A percentile compares a stretch with the other conserved stretches of the same genome.
These are phyloP conservation scores for Epinotia nisella DNA, from an alignment of 2,888 invertebrate species.

Conservation along the genomic window DNA sequence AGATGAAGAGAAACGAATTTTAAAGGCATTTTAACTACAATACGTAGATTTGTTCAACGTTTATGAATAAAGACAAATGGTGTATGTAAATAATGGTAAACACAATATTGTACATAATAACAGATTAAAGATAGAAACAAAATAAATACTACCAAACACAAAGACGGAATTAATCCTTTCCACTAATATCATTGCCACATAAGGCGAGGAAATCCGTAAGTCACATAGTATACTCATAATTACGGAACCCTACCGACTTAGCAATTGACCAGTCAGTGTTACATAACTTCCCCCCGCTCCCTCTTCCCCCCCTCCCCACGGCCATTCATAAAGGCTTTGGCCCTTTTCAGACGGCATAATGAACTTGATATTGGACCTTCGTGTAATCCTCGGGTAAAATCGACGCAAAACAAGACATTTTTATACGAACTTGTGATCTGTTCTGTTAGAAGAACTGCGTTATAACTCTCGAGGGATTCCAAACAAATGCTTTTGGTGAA, in stretches of 20 bases:
- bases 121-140: background rate
- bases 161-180: background rate
- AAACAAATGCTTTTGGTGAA: constrained; percentile 33
- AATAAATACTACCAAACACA: background rate
- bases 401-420: background rate
- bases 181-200: background rate
- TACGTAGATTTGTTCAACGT: background rate
- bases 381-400: constrained; percentile 51
- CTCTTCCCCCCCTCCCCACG: no score
- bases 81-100: no score
- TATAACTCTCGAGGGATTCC: constrained; percentile 48
- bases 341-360: constrained; percentile 54
- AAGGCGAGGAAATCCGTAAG: background rate
- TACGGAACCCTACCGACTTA: constrained; percentile 18
- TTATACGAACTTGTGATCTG: background rate
- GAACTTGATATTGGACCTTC: constrained; percentile 63
- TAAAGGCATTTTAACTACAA: background rate
- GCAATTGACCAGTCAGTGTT: constrained; percentile 20
- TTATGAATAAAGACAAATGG: background rate
- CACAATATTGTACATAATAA: background rate
- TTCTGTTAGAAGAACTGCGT: constrained; percentile 43
- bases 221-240: constrained; percentile 12
- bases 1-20: no score
- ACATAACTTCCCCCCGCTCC: no score
- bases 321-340: constrained; percentile 55